Base-by-base conservation (phyloP, 2,888 invertebrate species). In the Acleris emargana region DNA sequence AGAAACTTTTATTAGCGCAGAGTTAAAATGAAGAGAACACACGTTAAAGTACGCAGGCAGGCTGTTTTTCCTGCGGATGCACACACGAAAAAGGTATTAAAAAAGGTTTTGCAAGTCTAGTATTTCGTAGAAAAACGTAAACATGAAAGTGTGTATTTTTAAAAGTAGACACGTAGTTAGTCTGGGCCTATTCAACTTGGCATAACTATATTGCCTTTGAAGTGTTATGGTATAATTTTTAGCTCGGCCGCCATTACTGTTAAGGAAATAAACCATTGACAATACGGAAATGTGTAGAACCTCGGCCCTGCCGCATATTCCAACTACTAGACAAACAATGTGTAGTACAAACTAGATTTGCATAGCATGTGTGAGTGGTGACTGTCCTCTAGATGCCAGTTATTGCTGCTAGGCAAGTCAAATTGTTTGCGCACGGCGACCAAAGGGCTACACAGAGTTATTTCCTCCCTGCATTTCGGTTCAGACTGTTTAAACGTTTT, bases 391-490 rank as follows among this genome's bases (percentile, higher is more conserved):
- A 57, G 61, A 52, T 73, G 68, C 68, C 52, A 70, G 71, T 71
- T 76, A 75, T 78, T 74, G 75, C 72, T 62, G 64, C 64, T 68
- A 73, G 74, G 76, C 72, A 74, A 72, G 76, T 75, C 72, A 72
- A 70, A 70, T 74, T 71, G 69, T 71, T 60, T 53, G 52, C 45
- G 45, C 32, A 69, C 54, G 61, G 72, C 67, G 62, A 67, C 70
- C 67, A 74, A 73, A 76, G 73, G 71, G 69, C 68, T 38, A 62
- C 69, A 69, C 64, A 67, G 62, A 67, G 60, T 63, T 69, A 67
- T 68, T 68, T 60, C 67, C 62, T 38, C 47, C 28, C 9, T 28
- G 18, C 17, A 25, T 38, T 62, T 58, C 50, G 50, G 49, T 17
- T 6, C n/a, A 50, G 5, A 58, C 38, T 38, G 38, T 50, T 53